Conservation (phyloP, 2,797 vertebrate genomes). For the Staurois parvus region DNA sequence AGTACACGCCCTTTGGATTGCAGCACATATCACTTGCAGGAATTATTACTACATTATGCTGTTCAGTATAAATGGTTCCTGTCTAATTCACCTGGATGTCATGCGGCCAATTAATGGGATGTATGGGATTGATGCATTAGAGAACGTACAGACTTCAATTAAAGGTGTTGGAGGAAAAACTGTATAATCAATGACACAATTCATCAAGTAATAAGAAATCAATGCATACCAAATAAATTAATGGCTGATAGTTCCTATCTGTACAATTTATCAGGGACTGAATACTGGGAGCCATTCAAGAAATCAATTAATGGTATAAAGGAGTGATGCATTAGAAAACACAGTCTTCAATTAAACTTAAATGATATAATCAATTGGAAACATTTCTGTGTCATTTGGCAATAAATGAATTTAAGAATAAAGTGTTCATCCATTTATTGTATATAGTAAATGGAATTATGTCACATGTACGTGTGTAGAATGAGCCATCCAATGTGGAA, state of each 20-base stretch:
- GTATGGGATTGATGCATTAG: constrained; percentile 50
- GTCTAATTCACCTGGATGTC: constrained; percentile 19
- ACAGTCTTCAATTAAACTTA: constrained; percentile 56
- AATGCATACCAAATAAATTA: constrained; percentile 59
- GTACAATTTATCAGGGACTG: constrained; percentile 46
- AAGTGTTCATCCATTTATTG: constrained; percentile 60
- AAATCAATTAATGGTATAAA: constrained; percentile 62
- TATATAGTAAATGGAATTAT: constrained; percentile 57
- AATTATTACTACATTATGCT: constrained; percentile 35
- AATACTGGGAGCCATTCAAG: constrained; percentile 45
- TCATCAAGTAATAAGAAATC: constrained; percentile 59
- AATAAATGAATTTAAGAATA: constrained; percentile 54
- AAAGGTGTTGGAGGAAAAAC: constrained; percentile 55
- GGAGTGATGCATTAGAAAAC: constrained; percentile 60
- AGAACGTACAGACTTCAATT: constrained; percentile 61
- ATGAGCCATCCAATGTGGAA: not conserved
- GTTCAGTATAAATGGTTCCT: not conserved
- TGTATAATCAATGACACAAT: constrained; percentile 56
- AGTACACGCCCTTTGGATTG: not conserved
- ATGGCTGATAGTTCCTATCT: constrained; percentile 50
- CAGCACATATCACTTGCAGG: constrained; percentile 4
- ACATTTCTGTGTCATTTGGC: constrained; percentile 58
- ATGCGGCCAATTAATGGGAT: constrained; percentile 46
- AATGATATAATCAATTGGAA: constrained; percentile 63
- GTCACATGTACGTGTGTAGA: constrained; percentile 42